Evolutionary conservation across 2,888 invertebrate species (phyloP), one percentile per base, ranked within the genome.

Genomic region (Steinernema carpocapsae): DNA sequence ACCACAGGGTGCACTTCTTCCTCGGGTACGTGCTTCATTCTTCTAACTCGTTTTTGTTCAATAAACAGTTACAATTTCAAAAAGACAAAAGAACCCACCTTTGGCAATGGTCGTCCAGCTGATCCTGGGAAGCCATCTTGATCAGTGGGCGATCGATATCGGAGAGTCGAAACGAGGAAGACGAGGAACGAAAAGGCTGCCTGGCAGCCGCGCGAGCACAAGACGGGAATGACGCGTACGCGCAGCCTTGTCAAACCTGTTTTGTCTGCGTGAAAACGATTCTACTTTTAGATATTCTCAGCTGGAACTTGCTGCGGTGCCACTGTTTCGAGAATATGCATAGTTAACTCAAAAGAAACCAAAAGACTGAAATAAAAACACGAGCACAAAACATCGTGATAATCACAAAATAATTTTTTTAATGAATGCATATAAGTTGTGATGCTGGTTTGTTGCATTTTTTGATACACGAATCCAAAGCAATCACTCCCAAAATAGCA

Each of bases 21-120:
- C 14, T 64, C 64, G 64, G 64, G 64, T 64, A 64, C 64, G 37
- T 64, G 64, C 64, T 64, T 64, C 29, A 64, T n/a, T 17, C 22
- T 12, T 24, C 10, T 32, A 3, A 64, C 26, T 4, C 14, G 64
- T 64, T 29, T 24, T 12, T 26, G 17, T 17, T 29, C 26, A 64
- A 64, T 64, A 64, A 64, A 64, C 64, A 14, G 2, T 56, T 64
- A 29, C 26, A 32, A 7, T 56, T 10, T 37, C 37, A 10, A 3
- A 37, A 24, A 56, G 4, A 56, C 6, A 19, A 56, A 56, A 24
- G 26, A 64, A 17, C 64, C 64, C 10, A 64, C 64, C 64, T 29
- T 64, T 32, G 24, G 24, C 22, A 52, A 52, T 52, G 24, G 52
- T 22, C 24, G 52, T 22, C 24, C 22, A 22, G 24, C 52, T 52